Evolutionary conservation across 1,140 invertebrate species (phyloP), one percentile per base, ranked within the genome.

Genomic region (Drosophila ohnishii): DNA sequence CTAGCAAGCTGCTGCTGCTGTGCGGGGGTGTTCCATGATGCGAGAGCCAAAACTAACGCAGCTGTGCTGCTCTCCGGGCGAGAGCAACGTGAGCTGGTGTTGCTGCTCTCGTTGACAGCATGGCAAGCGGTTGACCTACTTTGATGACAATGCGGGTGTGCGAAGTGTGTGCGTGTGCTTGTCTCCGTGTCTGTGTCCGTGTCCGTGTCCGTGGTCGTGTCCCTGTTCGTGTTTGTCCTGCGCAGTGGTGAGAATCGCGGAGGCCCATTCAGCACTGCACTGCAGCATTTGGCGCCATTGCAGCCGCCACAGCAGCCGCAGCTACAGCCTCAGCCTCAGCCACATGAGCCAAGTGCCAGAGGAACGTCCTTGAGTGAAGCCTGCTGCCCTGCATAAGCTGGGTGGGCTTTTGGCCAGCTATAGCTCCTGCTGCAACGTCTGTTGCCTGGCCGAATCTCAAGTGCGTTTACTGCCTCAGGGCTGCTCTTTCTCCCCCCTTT

Each of bases 111-210:
- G 74, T 81, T 82, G 67, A 78, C 74, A 78, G 69, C 73, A 51
- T 71, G 75, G 75, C 75, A 65, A 72, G 73, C 80, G 82, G 85
- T 84, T 88, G 84, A 88, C 84, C 84, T 88, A 88, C 77, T 88
- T 88, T 64, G 55, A 74, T 73, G 75, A 88, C 80, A 84, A 86
- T 84, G 80, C 73, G 81, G 63, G 67, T 73, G 66, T 79, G 67
- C 40, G 13, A 47, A 47, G 61, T 77, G 58, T 88, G 64, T 70
- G 37, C 34, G 19, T 69, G 58, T 62, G 44, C 51, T 47, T 40
- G 30, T 78, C 45, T 16, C 40, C 16, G 5, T 64, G 40, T 19
- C 19, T 14, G 5, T 64, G 22, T 65, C 55, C 51, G 62, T 47
- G 30, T 25, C 48, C 47, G 40, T 58, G 42, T 30, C 50, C 60